Percentiles rank a stretch among this genome's conserved stretches.
Conservation (phyloP, 2,888 invertebrate genomes). For the Vannuccia rotundouncinata region DNA sequence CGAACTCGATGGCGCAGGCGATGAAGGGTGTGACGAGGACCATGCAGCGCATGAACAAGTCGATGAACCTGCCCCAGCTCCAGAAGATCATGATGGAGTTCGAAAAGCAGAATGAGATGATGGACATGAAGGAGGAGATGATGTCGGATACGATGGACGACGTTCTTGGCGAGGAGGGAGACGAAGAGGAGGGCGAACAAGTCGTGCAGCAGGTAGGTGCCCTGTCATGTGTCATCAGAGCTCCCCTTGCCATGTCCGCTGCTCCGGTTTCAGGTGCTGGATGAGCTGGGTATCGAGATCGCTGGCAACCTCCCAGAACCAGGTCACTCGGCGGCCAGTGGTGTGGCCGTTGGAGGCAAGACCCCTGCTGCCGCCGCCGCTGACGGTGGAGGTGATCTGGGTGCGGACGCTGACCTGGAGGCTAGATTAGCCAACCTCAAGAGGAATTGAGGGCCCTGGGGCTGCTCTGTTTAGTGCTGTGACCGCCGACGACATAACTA, state of each 20-base stretch:
- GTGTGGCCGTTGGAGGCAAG: background rate
- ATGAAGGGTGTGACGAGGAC: conserved; percentile 98
- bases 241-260: too few relatives aligned
- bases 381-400: background rate
- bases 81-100: conserved; percentile 89
- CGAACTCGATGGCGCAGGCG: conserved; percentile 97
- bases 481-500: too few relatives aligned
- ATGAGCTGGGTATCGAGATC: conserved; percentile 38
- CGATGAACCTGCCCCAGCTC: conserved; percentile 91
- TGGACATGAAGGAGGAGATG: conserved; percentile 99
- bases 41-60: conserved; percentile 93
- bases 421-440: conserved; percentile 36
- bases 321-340: conserved; percentile 31
- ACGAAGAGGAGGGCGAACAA: conserved; percentile 72
- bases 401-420: conserved; percentile 36
- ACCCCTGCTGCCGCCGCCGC: conserved; percentile 35
- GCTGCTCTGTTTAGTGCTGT: too few relatives aligned
- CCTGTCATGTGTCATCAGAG: too few relatives aligned
- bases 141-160: conserved; percentile 99
- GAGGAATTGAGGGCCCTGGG: conserved; percentile 24
- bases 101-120: conserved; percentile 97
- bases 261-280: conserved; percentile 39
- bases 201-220: conserved; percentile 22
- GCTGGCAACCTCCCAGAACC: conserved; percentile 33
- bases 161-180: conserved; percentile 95